Base-by-base conservation (phyloP, 2,113 vertebrate species). In the Dinomys branickii region DNA sequence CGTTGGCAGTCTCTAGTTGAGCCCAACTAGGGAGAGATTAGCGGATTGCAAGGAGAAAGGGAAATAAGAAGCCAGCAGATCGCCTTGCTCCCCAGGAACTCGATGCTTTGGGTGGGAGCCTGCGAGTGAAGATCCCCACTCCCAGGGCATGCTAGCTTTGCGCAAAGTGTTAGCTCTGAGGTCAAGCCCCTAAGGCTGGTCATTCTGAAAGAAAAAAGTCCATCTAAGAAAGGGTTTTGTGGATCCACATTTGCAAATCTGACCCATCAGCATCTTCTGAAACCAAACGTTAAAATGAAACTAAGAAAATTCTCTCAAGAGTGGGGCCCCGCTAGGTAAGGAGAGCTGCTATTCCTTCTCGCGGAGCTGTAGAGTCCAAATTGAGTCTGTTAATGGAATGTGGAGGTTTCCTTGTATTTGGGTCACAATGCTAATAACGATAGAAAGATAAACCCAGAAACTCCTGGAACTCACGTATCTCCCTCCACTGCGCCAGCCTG, bases 351-450 rank as follows among this genome's bases (percentile, higher is more conserved):
- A 0, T 11, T 73, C n/a, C 89, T 81, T 75, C 71, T 65, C 22
- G 28, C 5, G 13, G 85, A 93, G 41, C 91, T 78, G 91, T 93
- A 30, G 44, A 33, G 50, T 82, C 81, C 82, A 69, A 41, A 95
- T 89, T 44, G 85, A 83, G 50, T 38, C 56, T 83, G 24, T 75
- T 97, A 85, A 35, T 75, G 94, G 86, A 94, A 93, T 91, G 90
- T 96, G 97, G 94, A 96, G 81, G 71, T 80, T 81, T 94, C 75
- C 58, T 82, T 59, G n/a, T 92, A 97, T 97, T 97, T 75, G 56
- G 94, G 61, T 97, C 97, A 71, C 52, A 22, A 84, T 88, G 65
- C 38, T 50, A 38, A 35, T 94, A 96, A 13, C 0, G 4, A 58
- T 92, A 20, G 63, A 73, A 80, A 82, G 81, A 41, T 22, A 77